phyloP scores from a whole-genome alignment of 2,797 vertebrate genomes.

The Ciconia nigra region DNA sequence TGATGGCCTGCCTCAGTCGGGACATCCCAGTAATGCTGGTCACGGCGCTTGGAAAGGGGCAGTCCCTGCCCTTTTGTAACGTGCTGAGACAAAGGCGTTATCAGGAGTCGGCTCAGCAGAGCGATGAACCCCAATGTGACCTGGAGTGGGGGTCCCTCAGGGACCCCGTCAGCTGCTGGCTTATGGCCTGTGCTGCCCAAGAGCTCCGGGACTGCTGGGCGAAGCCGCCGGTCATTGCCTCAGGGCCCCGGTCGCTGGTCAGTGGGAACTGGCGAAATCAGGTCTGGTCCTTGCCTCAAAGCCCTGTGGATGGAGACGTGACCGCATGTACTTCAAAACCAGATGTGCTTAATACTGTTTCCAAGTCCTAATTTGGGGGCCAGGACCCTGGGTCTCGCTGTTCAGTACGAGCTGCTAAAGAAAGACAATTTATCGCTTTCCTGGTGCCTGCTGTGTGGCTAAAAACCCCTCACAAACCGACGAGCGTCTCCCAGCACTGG shows the following conservation, averaged over 20 bases:
- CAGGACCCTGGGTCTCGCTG: neutral
- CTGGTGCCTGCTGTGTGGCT: neutral
- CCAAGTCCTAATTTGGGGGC: neutral
- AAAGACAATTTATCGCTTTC: fast-evolving
- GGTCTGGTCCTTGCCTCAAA: neutral
- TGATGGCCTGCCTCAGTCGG: neutral
- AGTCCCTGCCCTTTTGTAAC: neutral
- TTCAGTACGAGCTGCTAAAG: neutral
- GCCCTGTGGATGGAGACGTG: neutral
- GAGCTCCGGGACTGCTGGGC: neutral
- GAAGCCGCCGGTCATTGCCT: fast-evolving
- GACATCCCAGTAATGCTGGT: neutral
- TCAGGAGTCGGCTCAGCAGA: fast-evolving
- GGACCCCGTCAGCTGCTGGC: neutral
- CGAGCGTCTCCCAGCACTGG: fast-evolving
- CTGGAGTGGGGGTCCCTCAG: fast-evolving
- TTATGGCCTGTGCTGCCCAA: neutral
- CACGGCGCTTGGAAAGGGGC: fast-evolving
- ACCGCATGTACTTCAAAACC: neutral
- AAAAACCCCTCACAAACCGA: neutral
- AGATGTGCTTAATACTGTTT: neutral
- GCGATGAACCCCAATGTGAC: neutral
- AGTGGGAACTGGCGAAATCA: neutral
- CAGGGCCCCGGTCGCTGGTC: neutral
- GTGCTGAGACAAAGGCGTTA: neutral